Conservation (phyloP, 1,140 invertebrate genomes). For the Sycophaga agraensis region DNA sequence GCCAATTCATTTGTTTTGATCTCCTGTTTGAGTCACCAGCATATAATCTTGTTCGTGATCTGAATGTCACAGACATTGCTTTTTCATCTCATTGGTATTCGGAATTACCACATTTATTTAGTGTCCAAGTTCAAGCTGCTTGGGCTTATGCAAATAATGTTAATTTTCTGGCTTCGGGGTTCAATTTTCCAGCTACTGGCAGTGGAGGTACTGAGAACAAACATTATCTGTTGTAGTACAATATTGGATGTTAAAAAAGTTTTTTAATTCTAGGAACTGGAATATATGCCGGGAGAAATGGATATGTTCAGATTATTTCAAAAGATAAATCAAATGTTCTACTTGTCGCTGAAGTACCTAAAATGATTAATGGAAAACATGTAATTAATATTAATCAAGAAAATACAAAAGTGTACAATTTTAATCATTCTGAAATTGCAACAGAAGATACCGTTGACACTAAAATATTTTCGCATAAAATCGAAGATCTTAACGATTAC, state of each 20-base stretch:
- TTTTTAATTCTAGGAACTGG: slow-evolving; percentile 48
- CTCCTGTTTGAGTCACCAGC: slow-evolving; percentile 68
- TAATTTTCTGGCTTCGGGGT: slow-evolving; percentile 63
- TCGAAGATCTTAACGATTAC: slow-evolving; percentile 35
- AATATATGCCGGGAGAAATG: slow-evolving; percentile 54
- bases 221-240: background rate
- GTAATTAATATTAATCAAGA: background rate
- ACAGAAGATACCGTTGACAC: background rate
- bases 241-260: no score
- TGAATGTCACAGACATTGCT: slow-evolving; percentile 67
- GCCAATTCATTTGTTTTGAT: slow-evolving; percentile 76
- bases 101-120: slow-evolving; percentile 70
- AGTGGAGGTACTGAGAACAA: slow-evolving; percentile 46
- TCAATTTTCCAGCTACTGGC: slow-evolving; percentile 50
- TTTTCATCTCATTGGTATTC: slow-evolving; percentile 75
- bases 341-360: slow-evolving; percentile 44
- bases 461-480: background rate
- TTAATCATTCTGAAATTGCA: slow-evolving; percentile 30
- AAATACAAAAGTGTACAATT: slow-evolving; percentile 26
- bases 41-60: slow-evolving; percentile 57
- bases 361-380: slow-evolving; percentile 36
- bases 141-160: slow-evolving; percentile 61
- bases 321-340: slow-evolving; percentile 35
- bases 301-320: slow-evolving; percentile 32
- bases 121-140: slow-evolving; percentile 60